A percentile compares a stretch with the other conserved stretches of the same genome.
phyloP scores from a whole-genome alignment of 2,113 vertebrate species.

The Chloropsis cyanopogon region DNA sequence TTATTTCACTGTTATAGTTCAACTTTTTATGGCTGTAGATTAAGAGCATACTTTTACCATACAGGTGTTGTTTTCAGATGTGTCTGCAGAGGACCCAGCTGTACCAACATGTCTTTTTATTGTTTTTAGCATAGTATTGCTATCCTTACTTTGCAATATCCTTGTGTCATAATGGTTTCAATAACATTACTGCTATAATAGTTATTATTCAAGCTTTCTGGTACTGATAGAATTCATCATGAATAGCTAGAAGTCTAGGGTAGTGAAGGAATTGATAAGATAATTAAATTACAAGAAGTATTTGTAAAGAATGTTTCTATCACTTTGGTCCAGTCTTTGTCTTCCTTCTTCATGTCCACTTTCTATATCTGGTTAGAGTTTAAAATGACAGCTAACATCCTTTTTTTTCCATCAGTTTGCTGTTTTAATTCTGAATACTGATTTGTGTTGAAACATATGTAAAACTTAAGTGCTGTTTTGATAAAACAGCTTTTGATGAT shows the following conservation, averaged over 20 bases:
- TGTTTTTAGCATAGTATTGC: not conserved
- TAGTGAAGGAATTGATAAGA: not conserved
- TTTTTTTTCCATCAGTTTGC: conserved; percentile 16
- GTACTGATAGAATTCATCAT: not conserved
- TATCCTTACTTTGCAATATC: not conserved
- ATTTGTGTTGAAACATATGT: conserved; percentile 69
- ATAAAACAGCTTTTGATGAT: conserved; percentile 66
- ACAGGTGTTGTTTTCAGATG: not conserved
- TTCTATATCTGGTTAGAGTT: not conserved
- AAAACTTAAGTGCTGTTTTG: conserved; percentile 68
- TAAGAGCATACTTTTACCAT: not conserved
- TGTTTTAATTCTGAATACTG: conserved; percentile 63
- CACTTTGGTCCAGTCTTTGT: not conserved
- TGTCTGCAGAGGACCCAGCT: not conserved
- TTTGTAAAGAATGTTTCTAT: not conserved
- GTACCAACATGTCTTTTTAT: not conserved
- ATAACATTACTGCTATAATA: not conserved
- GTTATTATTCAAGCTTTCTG: not conserved
- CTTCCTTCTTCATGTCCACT: not conserved
- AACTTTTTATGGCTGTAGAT: not conserved
- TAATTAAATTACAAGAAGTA: not conserved
- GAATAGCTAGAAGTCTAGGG: not conserved
- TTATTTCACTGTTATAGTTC: not conserved
- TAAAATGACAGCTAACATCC: conserved; percentile 45
- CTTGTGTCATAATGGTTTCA: not conserved